Conservation (phyloP, 2,113 vertebrate species). For the Petaurus breviceps region DNA sequence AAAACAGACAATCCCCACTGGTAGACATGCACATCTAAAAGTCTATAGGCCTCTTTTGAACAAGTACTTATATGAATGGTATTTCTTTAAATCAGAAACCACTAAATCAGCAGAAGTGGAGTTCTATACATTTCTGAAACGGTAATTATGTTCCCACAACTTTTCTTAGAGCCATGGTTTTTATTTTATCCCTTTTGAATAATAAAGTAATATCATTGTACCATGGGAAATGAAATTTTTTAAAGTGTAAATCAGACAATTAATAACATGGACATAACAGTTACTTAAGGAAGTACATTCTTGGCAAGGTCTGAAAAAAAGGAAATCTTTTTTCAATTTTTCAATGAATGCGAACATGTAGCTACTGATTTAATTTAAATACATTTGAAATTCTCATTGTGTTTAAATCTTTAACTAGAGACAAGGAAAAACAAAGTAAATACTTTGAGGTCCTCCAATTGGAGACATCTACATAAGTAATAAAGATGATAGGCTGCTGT, state of each 20-base stretch:
- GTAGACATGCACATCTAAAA: neutral
- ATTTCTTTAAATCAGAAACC: neutral
- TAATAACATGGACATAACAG: neutral
- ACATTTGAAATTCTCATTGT: conserved; percentile 56
- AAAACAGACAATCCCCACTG: neutral
- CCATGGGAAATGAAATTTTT: neutral
- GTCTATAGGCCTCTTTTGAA: neutral
- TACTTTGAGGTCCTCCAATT: neutral
- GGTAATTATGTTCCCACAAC: conserved; percentile 10
- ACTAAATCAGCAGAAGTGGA: neutral
- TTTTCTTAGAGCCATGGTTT: conserved; percentile 54
- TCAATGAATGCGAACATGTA: conserved; percentile 69
- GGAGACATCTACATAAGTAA: neutral
- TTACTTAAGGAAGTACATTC: conserved; percentile 63
- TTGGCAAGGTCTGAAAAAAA: conserved; percentile 65
- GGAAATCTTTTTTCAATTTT: conserved; percentile 62
- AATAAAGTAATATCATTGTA: conserved; percentile 43
- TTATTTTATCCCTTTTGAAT: neutral
- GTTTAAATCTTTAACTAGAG: neutral
- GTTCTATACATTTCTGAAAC: conserved; percentile 35
- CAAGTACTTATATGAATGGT: neutral
- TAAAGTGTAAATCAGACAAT: conserved; percentile 59
- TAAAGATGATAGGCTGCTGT: conserved; percentile 47
- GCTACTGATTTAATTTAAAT: conserved; percentile 69
- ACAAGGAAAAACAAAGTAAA: neutral